Evolutionary conservation across 2,888 invertebrate genomes (phyloP).

Genomic region (Netelia melanura): DNA sequence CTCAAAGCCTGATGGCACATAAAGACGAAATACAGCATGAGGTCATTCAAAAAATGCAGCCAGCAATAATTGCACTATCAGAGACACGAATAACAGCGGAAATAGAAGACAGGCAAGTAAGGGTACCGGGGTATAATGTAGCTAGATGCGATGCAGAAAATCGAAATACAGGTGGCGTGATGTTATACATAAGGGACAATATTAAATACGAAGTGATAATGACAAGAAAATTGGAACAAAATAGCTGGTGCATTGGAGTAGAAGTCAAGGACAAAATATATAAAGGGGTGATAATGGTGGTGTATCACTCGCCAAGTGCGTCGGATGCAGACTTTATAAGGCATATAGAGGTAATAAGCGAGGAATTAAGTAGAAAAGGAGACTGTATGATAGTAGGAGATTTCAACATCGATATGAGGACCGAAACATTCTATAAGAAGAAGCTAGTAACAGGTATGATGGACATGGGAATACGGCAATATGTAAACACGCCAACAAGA

Average conservation of each 20-base stretch:
- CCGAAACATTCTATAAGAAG: constrained; percentile 41
- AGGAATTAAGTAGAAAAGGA: constrained; percentile 47
- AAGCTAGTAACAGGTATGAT: constrained; percentile 41
- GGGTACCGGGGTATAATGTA: constrained; percentile 46
- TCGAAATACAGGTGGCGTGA: constrained; percentile 59
- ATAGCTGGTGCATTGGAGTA: constrained; percentile 47
- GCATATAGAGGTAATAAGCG: constrained; percentile 36
- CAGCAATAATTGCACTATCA: constrained; percentile 51
- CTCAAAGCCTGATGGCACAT: background rate
- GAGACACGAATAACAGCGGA: constrained; percentile 53
- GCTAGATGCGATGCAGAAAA: constrained; percentile 61
- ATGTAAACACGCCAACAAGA: constrained; percentile 49
- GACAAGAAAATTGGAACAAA: constrained; percentile 42
- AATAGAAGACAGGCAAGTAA: constrained; percentile 41
- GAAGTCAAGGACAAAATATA: constrained; percentile 34
- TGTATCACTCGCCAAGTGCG: constrained; percentile 63
- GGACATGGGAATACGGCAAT: constrained; percentile 59
- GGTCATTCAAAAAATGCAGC: constrained; percentile 24
- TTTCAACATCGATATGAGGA: background rate
- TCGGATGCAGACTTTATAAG: constrained; percentile 63
- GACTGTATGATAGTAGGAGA: constrained; percentile 39
- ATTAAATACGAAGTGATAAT: constrained; percentile 46
- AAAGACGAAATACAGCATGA: too few species aligned
- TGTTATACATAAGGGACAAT: constrained; percentile 52
- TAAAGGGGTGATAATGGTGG: constrained; percentile 33